Evolutionary conservation across 1,140 invertebrate species (phyloP), one percentile per base, ranked within the genome.

Genomic region (Drosophila yakuba): DNA sequence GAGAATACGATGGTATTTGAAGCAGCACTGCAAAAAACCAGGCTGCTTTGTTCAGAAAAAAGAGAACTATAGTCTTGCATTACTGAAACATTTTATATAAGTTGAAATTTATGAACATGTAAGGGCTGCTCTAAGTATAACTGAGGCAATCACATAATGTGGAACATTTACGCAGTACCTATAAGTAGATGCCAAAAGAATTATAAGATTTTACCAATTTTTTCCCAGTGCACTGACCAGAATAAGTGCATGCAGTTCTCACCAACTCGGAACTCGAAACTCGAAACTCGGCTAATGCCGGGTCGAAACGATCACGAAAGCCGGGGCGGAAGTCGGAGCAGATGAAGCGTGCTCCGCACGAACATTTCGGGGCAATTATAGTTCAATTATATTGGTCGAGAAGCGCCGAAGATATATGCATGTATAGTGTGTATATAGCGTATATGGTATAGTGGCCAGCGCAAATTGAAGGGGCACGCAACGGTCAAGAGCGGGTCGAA

Each of bases 331-430:
- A 73, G 72, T 58, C 32, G 62, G 57, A 64, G 58, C 74, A 73
- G 59, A 85, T 78, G 83, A 79, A 86, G 84, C 80, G 84, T 76
- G 71, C 63, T 59, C 50, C 32, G 52, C 67, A 85, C 58, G 52
- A 74, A 74, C 73, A 66, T 75, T 77, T 58, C 62, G 63, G 44
- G 79, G 48, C 83, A 88, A 88, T 88, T 88, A 88, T 88, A 77
- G 84, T 88, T 89, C 83, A 88, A 88, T 88, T 89, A 88, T 89
- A 73, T 81, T 60, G 63, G 52, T 57, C 55, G 57, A 55, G 39
- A 51, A 66, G 73, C 63, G 54, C 47, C 51, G 32, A 32, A 39
- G 38, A 39, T 1, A 39, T 14, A 14, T 14, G 36, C 6, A 38
- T 14, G 12, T 36, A 36, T 17, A 17, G 17, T 17, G 35, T 1